Evolutionary conservation across 2,113 vertebrate genomes (phyloP), one percentile per base, ranked within the genome.

Genomic region (Poeciliopsis prolifica): DNA sequence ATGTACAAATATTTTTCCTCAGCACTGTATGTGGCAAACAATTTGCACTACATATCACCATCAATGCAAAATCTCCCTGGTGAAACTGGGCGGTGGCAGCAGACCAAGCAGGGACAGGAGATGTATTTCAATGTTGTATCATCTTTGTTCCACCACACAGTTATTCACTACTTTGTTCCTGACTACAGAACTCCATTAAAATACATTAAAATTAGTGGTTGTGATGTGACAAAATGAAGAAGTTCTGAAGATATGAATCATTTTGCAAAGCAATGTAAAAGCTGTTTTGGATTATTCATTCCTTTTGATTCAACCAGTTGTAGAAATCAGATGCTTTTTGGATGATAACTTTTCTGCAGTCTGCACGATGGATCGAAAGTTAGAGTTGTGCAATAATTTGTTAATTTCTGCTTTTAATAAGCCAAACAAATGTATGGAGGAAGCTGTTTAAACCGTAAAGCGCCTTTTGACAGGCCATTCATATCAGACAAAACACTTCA

Each of bases 381-480:
- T 7, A 19, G 29, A 58, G 51, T 58, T 9, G 24, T n/a, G 51
- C 17, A 24, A 58, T n/a, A 51, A 58, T n/a, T 24, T 19, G 17
- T 3, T n/a, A 58, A n/a, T 58, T 58, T 48, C 44, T 48, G 44
- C 1, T n/a, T 58, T n/a, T 24, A 58, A 58, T n/a, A 19, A 58
- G 24, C 22, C 51, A 58, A 58, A 10, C 51, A 24, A 58, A n/a
- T 11, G 3, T 24, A 11, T 58, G 24, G 17, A 58, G 24, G 7
- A 3, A n/a, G 51, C 22, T 58, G 51, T 66, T 64, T 58, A 71
- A 66, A 44, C 60, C 70, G 22, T 19, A 14, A n/a, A 64, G 28
- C 79, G 71, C 58, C n/a, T 42, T 78, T 69, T 60, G 54, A 72
- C 19, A 65, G 66, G 70, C 77, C 33, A 66, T 68, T 65, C 51